A percentile compares a stretch with the other conserved stretches of the same genome.
phyloP scores from a whole-genome alignment of 2,888 invertebrate species.

The Lepetodrilus schrolli region DNA sequence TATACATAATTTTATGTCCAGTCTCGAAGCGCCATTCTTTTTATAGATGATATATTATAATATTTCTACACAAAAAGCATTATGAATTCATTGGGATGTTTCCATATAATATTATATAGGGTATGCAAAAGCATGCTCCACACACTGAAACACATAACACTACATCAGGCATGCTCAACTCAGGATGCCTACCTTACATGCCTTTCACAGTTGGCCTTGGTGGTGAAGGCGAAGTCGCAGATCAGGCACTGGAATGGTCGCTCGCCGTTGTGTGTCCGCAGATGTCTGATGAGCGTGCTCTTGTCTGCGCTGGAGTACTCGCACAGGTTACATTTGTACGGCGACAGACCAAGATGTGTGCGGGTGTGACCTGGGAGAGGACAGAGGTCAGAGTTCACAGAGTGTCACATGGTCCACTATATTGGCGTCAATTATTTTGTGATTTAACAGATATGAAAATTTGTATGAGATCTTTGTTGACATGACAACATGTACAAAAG shows the following conservation, averaged over 20 bases:
- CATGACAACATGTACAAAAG: neutral
- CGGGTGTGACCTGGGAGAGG: slow-evolving; percentile 57
- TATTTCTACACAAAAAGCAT: too few relatives aligned
- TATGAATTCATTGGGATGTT: too few relatives aligned
- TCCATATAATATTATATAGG: too few relatives aligned
- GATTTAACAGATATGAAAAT: too few relatives aligned
- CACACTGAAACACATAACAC: too few relatives aligned
- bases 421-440: neutral
- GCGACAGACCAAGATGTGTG: slow-evolving; percentile 85
- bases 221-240: slow-evolving; percentile 97
- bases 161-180: too few relatives aligned
- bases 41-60: too few relatives aligned
- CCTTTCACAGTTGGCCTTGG: slow-evolving; percentile 96
- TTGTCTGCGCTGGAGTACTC: slow-evolving; percentile 92
- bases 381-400: neutral
- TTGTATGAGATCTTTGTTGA: too few relatives aligned
- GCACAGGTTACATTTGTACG: slow-evolving; percentile 95
- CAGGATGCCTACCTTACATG: slow-evolving; percentile 82
- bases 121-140: too few relatives aligned
- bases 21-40: too few relatives aligned
- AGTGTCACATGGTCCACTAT: neutral
- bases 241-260: slow-evolving; percentile 94
- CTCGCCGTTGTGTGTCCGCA: slow-evolving; percentile 95
- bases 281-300: slow-evolving; percentile 91
- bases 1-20: too few relatives aligned